These are phyloP conservation scores for Leptonema lineaticorne DNA, from an alignment of 1,140 invertebrate species.

Conservation along the genomic window DNA sequence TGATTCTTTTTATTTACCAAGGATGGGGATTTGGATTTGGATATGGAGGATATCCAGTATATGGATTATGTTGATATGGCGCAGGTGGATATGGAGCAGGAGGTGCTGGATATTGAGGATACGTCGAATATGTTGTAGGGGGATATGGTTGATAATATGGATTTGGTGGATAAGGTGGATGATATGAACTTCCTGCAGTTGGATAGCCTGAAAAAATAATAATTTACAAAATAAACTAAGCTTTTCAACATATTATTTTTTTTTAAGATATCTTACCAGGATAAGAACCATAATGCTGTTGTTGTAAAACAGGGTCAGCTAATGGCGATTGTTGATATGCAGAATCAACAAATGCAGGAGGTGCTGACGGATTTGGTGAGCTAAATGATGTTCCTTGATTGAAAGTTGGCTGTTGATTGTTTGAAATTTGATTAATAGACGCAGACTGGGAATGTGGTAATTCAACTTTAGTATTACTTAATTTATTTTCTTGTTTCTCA, in stretches of 20 bases:
- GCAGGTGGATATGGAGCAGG: constrained; percentile 45
- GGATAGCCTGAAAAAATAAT: constrained; percentile 48
- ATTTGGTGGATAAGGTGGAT: constrained; percentile 52
- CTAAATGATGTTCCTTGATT: neutral
- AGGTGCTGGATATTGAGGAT: constrained; percentile 48
- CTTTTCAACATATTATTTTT: neutral
- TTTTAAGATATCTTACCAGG: constrained; percentile 30
- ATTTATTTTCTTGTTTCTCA: neutral
- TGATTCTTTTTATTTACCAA: constrained; percentile 45
- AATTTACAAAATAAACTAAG: neutral
- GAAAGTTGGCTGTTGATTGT: neutral
- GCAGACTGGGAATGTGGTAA: neutral
- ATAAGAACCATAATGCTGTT: constrained; percentile 38
- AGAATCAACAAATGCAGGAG: constrained; percentile 23
- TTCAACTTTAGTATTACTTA: neutral
- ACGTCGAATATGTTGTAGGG: constrained; percentile 54
- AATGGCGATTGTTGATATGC: constrained; percentile 20
- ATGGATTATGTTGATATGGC: constrained; percentile 53
- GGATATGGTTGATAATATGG: constrained; percentile 57
- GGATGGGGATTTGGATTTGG: constrained; percentile 48
- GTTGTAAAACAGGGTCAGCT: constrained; percentile 23
- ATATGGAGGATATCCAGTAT: constrained; percentile 54
- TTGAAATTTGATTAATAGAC: neutral
- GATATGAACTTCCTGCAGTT: constrained; percentile 50
- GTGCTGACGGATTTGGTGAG: neutral